Base-by-base conservation (phyloP, 30 jellyfish, hydroid and myxozoan genomes). In the Mastigias papua region DNA sequence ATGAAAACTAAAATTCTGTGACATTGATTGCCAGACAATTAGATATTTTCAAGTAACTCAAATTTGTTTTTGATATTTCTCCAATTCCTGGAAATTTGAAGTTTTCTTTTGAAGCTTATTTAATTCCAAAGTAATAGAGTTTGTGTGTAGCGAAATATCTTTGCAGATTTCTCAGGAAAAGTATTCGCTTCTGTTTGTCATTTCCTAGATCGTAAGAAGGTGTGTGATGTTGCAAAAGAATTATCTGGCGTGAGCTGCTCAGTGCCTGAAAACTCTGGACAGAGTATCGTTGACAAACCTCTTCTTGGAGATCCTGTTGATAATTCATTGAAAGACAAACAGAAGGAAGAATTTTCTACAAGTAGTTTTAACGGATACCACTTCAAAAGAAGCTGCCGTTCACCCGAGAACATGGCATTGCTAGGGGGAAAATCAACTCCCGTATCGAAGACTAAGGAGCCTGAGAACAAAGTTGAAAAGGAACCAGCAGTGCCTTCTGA, bases 341-440 rank as follows among this genome's bases (percentile, higher is more conserved):
- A 46, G 16, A 46, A 46, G 8, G 60, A 46, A 46, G 16, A 16
- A 6, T 8, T 46, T 46, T 42, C 54, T 4, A 4, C 54, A 15
- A 42, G 54, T 15, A 42, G 13, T 4, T 42, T 8, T 8, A 4
- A 4, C 13, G 54, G 13, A 42, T 42, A 8, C 7, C 20, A 37
- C 37, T 16, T 21, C 19, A 35, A 21, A 65, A 30, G 76, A 17
- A 30, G 31, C 20, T 57, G 31, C 23, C 35, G 88, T 22, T 80
- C 75, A 21, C 5, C 79, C 20, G 85, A 82, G 34, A 69, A 48
- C 35, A 68, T 73, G 82, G 91, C 51, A 65, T 78, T 93, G 34
- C 76, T 84, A 10, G 98, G 98, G 34, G 98, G 98, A 20, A 94
- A 94, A 60, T 89, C 98, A 32, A 88, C 98, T 7, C 98, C 98